A percentile compares a stretch with the other conserved stretches of the same genome.
Evolutionary conservation across 2,888 invertebrate species (phyloP).

Genomic region (Alcis repandata): DNA sequence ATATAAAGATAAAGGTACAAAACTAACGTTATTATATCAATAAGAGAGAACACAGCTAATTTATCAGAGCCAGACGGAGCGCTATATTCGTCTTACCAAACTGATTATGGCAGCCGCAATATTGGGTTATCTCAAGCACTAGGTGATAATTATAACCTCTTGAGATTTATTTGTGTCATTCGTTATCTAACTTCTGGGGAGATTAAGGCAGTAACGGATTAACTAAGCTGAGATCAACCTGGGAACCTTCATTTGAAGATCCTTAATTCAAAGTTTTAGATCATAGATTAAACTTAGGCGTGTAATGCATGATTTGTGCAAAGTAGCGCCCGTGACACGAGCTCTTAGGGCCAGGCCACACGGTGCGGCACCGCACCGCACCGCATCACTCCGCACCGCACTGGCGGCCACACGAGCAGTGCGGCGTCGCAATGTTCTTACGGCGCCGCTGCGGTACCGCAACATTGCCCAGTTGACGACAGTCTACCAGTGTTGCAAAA

Average conservation of each 20-base stretch:
- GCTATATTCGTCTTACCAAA: constrained; percentile 39
- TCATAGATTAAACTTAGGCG: too few relatives aligned
- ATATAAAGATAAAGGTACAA: constrained; percentile 4
- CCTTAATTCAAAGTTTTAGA: too few relatives aligned
- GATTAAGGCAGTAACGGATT: constrained; percentile 5
- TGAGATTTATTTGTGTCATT: constrained; percentile 42
- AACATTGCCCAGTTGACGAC: too few relatives aligned
- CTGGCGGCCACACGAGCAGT: too few relatives aligned
- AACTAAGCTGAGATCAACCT: constrained; percentile 1
- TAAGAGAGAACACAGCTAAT: constrained; percentile 36
- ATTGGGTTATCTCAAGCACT: constrained; percentile 42
- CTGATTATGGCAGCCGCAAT: constrained; percentile 42
- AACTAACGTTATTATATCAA: constrained; percentile 36
- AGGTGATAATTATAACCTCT: constrained; percentile 34
- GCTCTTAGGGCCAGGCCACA: too few relatives aligned
- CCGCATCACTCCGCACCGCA: too few relatives aligned
- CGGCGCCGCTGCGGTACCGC: too few relatives aligned
- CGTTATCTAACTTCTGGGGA: constrained; percentile 26
- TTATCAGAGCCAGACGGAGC: constrained; percentile 36
- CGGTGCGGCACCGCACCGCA: too few relatives aligned
- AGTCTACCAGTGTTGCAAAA: too few relatives aligned
- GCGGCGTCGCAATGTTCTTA: too few relatives aligned
- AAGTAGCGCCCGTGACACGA: too few relatives aligned
- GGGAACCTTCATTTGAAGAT: not conserved
- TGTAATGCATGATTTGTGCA: too few relatives aligned